Percentiles rank a stretch among this genome's conserved stretches.
phyloP scores from a whole-genome alignment of 2,113 vertebrate genomes.

The Dipodomys stephensi region DNA sequence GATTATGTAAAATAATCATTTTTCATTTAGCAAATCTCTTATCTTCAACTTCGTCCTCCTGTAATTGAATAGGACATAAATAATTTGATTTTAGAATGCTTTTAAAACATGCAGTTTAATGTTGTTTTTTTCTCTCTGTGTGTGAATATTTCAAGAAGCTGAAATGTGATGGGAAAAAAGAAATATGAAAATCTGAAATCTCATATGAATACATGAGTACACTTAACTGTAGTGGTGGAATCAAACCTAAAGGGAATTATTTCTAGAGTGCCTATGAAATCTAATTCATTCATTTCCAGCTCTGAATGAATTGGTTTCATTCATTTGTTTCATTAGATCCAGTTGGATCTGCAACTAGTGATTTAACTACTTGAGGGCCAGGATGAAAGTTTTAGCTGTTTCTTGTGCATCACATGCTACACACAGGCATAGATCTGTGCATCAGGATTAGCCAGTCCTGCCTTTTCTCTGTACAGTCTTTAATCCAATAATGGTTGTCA shows the following conservation, averaged over 20 bases:
- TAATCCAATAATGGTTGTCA: conserved; percentile 30
- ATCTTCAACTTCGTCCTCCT: conserved; percentile 36
- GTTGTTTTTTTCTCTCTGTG: background rate
- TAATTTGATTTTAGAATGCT: conserved; percentile 40
- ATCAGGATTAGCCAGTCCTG: background rate
- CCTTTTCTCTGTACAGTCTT: background rate
- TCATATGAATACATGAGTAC: background rate
- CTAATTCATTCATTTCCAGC: conserved; percentile 36
- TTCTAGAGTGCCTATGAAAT: conserved; percentile 52
- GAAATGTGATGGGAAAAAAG: background rate
- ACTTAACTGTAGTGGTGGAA: background rate
- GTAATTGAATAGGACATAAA: conserved; percentile 5
- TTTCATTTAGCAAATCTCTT: conserved; percentile 59
- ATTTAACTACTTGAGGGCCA: background rate
- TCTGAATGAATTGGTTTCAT: background rate
- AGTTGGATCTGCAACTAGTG: background rate
- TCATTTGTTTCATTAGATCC: no score
- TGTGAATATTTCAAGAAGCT: conserved; percentile 29
- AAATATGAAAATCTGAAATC: conserved; percentile 43
- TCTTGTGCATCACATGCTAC: background rate
- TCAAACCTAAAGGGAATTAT: background rate
- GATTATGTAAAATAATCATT: no score
- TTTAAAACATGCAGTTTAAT: background rate
- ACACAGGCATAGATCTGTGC: background rate
- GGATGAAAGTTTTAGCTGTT: background rate